These are phyloP conservation scores for Carollia perspicillata DNA, from an alignment of 2,113 vertebrate species.

Conservation along the genomic window DNA sequence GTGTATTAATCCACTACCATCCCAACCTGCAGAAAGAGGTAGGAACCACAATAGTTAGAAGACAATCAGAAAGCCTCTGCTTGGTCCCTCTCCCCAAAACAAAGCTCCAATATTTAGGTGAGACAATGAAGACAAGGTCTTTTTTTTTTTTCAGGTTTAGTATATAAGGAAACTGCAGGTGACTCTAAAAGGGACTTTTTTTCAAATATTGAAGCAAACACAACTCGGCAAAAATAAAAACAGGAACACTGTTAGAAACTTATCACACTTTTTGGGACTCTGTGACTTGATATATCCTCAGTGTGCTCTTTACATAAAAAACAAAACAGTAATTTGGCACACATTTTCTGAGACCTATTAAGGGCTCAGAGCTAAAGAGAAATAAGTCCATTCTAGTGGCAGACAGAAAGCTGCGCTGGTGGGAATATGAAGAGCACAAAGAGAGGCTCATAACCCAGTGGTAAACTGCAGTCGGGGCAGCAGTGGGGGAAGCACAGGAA, in stretches of 20 bases:
- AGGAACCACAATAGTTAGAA: background rate
- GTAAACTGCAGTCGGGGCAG: background rate
- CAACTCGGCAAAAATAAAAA: conserved; percentile 48
- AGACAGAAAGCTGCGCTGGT: background rate
- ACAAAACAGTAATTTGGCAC: background rate
- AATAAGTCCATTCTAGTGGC: background rate
- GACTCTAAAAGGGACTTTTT: conserved; percentile 28
- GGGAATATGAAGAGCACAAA: background rate
- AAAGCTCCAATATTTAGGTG: conserved; percentile 24
- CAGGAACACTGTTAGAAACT: background rate
- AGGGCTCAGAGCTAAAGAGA: background rate
- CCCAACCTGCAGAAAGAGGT: background rate
- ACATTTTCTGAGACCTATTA: conserved; percentile 11
- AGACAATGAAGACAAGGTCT: background rate
- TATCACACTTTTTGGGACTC: background rate
- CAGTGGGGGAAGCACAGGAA: background rate
- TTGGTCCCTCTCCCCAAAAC: background rate
- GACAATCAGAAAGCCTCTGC: background rate
- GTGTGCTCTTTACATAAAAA: background rate
- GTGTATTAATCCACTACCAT: background rate
- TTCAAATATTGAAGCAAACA: background rate
- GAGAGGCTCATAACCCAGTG: background rate
- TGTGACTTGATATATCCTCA: background rate
- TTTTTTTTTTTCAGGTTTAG: conserved; percentile 14
- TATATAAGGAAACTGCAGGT: conserved; percentile 31